Base-by-base conservation (phyloP, 1,140 invertebrate genomes). In the Meteorus sp. region DNA sequence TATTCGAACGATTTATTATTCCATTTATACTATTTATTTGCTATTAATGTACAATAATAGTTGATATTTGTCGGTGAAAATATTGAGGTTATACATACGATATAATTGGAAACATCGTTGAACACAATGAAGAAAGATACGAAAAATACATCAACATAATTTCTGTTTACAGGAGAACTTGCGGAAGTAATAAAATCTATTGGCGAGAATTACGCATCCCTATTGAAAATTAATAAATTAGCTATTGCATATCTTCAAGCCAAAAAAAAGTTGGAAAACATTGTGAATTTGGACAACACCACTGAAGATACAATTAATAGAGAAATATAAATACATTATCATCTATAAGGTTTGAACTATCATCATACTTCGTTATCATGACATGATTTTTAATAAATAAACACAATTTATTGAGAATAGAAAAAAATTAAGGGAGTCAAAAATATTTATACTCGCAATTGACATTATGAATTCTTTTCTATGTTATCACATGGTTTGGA, bases 161-260 rank as follows among this genome's bases (percentile, higher is more conserved):
- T n/a, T 47, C 31, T 47, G 23, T 45, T 25, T 47, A 4, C 27
- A 56, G 54, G 37, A 44, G 9, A 15, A 15, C 6, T 56, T 9
- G 54, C 41, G 25, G 20, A 31, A 2, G 23, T 8, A 0, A 3
- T 56, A 13, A 56, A 56, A 9, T 47, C 54, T 0, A 56, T 56
- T 23, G 43, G 54, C 15, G 29, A 56, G 8, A 47, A 27, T 11
- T 43, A 56, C 43, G 7, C 15, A 29, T 22, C 43, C 1, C 25
- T 45, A 15, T 44, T 56, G 15, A 47, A 37, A 37, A 20, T 56
- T n/a, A 56, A 56, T 29, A 56, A 56, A 31, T n/a, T 20, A 3
- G 7, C 47, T 47, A 43, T 56, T 1, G 25, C 7, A 22, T 13
- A 56, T 33, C 3, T 47, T 20, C 20, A 20, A 3, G 54, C 19